Conservation (phyloP, 1,140 invertebrate genomes). For the Capitella teleta region DNA sequence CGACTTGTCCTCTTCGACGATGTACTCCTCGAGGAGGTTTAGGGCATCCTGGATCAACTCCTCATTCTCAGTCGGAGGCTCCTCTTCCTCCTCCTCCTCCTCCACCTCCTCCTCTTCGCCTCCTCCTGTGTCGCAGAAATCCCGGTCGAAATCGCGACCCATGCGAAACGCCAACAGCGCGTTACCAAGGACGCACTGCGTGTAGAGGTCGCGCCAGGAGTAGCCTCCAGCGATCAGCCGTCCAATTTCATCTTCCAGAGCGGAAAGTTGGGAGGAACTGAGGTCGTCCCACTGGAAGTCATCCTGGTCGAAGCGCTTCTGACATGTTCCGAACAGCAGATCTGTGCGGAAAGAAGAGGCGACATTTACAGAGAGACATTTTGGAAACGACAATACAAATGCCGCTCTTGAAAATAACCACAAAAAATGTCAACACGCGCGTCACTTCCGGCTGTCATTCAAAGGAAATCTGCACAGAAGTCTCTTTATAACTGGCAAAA, state of each 20-base stretch:
- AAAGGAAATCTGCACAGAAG: too few species aligned
- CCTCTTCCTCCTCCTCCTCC: not conserved
- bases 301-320: too few species aligned
- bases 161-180: constrained; percentile 52
- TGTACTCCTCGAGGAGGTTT: not conserved
- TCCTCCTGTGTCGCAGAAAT: constrained; percentile 9
- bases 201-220: constrained; percentile 67
- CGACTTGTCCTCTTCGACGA: not conserved
- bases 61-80: too few species aligned
- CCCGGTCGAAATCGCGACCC: not conserved
- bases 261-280: constrained; percentile 52
- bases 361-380: too few species aligned
- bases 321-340: too few species aligned
- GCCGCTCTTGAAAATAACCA: too few species aligned
- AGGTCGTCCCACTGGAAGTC: too few species aligned
- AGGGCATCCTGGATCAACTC: not conserved
- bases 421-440: too few species aligned
- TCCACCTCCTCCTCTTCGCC: not conserved
- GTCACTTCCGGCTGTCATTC: too few species aligned
- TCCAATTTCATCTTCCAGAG: constrained; percentile 52
- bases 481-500: too few species aligned
- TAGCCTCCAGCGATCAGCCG: constrained; percentile 45
- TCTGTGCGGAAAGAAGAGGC: too few species aligned
- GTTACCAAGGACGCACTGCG: constrained; percentile 68
- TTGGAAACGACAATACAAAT: too few species aligned